Evolutionary conservation across 2,888 invertebrate species (phyloP).

Genomic region (Trissonchulus latispiculum): DNA sequence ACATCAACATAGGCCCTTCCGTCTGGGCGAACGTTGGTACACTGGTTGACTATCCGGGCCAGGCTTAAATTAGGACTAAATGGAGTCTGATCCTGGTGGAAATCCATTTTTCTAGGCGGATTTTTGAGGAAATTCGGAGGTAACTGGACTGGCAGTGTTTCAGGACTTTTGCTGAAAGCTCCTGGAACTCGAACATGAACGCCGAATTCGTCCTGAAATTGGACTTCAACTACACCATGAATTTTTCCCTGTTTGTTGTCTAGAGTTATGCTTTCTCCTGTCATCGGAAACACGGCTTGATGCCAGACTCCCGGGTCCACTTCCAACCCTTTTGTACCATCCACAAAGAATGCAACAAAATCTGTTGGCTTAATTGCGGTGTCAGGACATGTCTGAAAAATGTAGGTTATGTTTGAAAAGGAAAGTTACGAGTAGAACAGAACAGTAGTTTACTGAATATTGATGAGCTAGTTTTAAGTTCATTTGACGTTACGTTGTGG

Average conservation of each 20-base stretch:
- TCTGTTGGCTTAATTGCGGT: background rate
- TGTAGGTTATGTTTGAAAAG: too few relatives aligned
- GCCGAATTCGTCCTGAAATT: slow-evolving; percentile 1
- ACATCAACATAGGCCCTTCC: background rate
- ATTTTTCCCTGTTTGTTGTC: slow-evolving; percentile 6
- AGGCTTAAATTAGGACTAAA: background rate
- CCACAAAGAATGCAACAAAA: slow-evolving; percentile 13
- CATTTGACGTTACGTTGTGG: too few relatives aligned
- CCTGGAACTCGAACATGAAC: slow-evolving; percentile 5
- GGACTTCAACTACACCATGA: slow-evolving; percentile 7
- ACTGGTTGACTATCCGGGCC: background rate
- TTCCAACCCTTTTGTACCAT: background rate
- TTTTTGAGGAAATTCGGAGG: background rate
- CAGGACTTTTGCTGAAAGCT: background rate
- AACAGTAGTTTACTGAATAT: too few relatives aligned
- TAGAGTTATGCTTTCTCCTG: background rate
- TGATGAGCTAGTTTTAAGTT: too few relatives aligned
- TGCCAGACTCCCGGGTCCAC: background rate
- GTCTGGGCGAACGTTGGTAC: background rate
- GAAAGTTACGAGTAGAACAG: too few relatives aligned
- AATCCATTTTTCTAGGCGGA: background rate
- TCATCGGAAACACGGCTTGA: slow-evolving; percentile 13
- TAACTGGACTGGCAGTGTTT: background rate
- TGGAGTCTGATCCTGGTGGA: background rate
- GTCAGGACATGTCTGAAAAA: background rate